Evolutionary conservation across 2,113 vertebrate species (phyloP), one percentile per base, ranked within the genome.

Genomic region (Pomatostomus ruficeps): DNA sequence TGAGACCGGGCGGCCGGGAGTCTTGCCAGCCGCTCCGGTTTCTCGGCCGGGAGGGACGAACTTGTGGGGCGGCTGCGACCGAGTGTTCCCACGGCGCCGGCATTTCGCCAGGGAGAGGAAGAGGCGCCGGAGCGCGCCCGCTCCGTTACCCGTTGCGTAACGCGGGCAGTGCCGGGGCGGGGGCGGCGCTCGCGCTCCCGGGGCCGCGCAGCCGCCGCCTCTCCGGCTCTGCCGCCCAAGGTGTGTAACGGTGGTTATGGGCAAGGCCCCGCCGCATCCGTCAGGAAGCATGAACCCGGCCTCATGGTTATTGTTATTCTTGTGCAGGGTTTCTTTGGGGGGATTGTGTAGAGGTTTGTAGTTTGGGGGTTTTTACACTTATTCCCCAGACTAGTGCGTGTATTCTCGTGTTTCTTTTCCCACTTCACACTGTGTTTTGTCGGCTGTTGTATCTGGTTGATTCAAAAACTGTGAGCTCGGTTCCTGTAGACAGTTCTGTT

Each of bases 371-470:
- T 57, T 63, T 49, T 24, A 9, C 24, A 1, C 12, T 24, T 25
- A 13, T 6, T 57, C 25, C 31, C 4, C 25, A 14, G 20, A 23
- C 10, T 9, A 7, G 10, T 38, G 28, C 11, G 14, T 10, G 38
- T 54, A 4, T 46, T 65, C 35, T 40, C 16, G 29, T 13, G 43
- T 10, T 35, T 35, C 7, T 45, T 72, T 31, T 45, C 26, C 15
- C 1, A 1, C 55, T 49, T 59, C 26, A 2, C 10, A 0, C 2
- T 5, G 10, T 7, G 12, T 28, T 86, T n/a, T n/a, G 8, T 36
- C 2, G 0, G 26, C 57, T 28, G 12, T 19, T 38, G 2, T 40
- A 18, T 11, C 33, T 36, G 61, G 8, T 9, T 12, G 45, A 46
- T n/a, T 55, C 29, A 7, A 1, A 38, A 35, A 9, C 18, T 29